Conservation (phyloP, 2,113 vertebrate genomes). For the Nyctereutes procyonoides region DNA sequence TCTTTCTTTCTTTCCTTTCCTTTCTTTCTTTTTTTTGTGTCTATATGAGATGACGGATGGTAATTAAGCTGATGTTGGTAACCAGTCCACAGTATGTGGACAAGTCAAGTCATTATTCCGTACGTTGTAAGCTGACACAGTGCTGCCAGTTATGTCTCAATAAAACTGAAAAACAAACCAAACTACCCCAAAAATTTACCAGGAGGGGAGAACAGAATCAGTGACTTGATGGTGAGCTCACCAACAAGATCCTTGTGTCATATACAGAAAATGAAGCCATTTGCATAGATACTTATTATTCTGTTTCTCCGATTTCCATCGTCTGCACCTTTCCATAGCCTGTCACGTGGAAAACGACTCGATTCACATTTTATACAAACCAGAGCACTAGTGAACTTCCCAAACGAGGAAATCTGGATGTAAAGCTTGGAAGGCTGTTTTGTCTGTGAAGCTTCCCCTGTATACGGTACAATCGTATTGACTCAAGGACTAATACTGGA, state of each 20-base stretch:
- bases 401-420: constrained; percentile 66
- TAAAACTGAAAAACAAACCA: background rate
- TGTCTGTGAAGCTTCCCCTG: constrained; percentile 78
- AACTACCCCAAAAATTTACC: constrained; percentile 46
- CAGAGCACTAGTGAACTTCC: constrained; percentile 68
- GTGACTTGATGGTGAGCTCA: background rate
- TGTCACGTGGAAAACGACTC: background rate
- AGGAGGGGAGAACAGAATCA: constrained; percentile 33
- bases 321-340: constrained; percentile 8
- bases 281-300: background rate
- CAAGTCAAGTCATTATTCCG: background rate
- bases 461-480: constrained; percentile 77
- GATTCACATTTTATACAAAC: constrained; percentile 14
- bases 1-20: background rate
- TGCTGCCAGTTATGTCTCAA: background rate
- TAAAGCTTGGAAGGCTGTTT: constrained; percentile 76
- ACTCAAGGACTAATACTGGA: constrained; percentile 87
- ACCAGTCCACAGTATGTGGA: background rate
- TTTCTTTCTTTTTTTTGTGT: background rate
- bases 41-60: background rate
- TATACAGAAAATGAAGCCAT: background rate
- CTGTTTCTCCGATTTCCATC: background rate
- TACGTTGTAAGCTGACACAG: background rate
- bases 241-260: background rate
- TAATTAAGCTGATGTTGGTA: background rate